A percentile compares a stretch with the other conserved stretches of the same genome.
Evolutionary conservation across 2,888 invertebrate genomes (phyloP).

Genomic region (Drosophila setosimentum): DNA sequence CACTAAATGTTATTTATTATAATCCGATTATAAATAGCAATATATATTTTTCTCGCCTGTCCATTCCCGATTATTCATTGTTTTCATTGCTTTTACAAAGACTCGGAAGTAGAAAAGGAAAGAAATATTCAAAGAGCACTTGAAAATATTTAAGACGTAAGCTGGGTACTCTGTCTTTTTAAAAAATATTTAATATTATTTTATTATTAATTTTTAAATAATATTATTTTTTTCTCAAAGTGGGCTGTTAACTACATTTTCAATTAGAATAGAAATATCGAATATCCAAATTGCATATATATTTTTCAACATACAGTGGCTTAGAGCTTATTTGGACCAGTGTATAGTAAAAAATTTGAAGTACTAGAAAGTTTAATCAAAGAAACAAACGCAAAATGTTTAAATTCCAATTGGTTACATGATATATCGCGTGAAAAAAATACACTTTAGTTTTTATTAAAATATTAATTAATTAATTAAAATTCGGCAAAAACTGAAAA

Average conservation of each 20-base stretch:
- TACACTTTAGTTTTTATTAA: no score
- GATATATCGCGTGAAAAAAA: no score
- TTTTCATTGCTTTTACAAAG: constrained; percentile 45
- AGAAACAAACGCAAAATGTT: no score
- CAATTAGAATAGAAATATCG: neutral
- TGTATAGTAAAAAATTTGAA: no score
- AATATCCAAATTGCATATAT: neutral
- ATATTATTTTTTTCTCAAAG: neutral
- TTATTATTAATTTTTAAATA: neutral
- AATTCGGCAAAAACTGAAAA: no score
- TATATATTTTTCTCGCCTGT: constrained; percentile 44
- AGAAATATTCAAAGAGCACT: constrained; percentile 24
- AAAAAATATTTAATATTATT: neutral
- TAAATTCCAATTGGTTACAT: no score
- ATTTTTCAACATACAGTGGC: neutral
- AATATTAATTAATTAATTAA: no score
- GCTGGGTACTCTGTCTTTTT: constrained; percentile 27
- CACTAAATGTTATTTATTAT: constrained; percentile 74
- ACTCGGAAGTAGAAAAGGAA: constrained; percentile 29
- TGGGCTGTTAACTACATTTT: neutral
- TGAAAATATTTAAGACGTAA: neutral
- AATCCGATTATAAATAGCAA: constrained; percentile 81
- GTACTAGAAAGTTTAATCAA: no score
- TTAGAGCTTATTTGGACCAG: no score
- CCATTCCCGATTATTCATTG: constrained; percentile 42